phyloP scores from a whole-genome alignment of 92 coral and sea anemone genomes.

The Micromussa lordhowensis region DNA sequence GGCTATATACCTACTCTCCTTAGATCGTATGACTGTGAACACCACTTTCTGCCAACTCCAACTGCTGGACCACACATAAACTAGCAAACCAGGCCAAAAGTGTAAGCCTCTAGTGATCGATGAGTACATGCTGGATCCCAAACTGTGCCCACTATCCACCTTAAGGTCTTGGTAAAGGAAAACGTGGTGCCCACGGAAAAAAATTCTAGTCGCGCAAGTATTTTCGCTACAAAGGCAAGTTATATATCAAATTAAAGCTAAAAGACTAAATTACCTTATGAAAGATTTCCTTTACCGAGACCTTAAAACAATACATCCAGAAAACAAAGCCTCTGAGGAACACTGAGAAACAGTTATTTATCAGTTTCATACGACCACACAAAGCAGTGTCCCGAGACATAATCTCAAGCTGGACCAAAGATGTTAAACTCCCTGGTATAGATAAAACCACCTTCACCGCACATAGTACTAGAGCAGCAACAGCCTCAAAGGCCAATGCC shows the following conservation, averaged over 20 bases:
- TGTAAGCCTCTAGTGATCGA: background rate
- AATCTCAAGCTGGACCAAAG: conserved; percentile 42
- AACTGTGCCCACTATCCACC: background rate
- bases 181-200: too few relatives aligned
- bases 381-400: conserved; percentile 57
- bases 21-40: background rate
- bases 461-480: conserved; percentile 59
- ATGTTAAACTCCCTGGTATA: conserved; percentile 22
- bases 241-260: too few relatives aligned
- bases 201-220: too few relatives aligned
- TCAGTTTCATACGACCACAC: conserved; percentile 47
- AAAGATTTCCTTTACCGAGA: too few relatives aligned
- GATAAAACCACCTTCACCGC: conserved; percentile 32
- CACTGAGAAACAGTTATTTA: conserved; percentile 33
- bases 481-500: conserved; percentile 46
- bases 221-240: too few relatives aligned
- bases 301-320: conserved; percentile 31
- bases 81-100: conserved; percentile 9
- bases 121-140: background rate
- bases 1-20: too few relatives aligned
- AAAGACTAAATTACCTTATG: too few relatives aligned
- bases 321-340: conserved; percentile 22
- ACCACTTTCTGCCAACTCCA: conserved; percentile 8
- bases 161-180: too few relatives aligned
- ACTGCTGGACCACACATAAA: background rate